Conservation (phyloP, 2,888 invertebrate genomes). For the Scaeva pyrastri region DNA sequence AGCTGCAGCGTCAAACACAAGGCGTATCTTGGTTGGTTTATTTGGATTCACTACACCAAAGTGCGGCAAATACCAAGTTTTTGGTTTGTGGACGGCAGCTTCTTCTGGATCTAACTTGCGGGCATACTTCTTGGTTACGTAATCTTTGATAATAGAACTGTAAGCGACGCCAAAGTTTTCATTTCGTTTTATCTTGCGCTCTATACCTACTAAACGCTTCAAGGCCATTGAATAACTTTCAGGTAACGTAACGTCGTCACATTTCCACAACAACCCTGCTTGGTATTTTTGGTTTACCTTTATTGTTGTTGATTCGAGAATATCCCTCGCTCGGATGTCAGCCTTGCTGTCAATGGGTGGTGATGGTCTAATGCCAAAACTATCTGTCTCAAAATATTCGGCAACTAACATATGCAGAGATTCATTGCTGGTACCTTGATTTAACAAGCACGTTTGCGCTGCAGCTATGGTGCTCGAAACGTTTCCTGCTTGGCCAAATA, state of each 20-base stretch:
- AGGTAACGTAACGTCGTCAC: no score
- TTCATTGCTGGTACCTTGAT: no score
- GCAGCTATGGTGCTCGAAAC: conserved; percentile 25
- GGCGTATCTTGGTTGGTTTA: no score
- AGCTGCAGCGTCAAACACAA: no score
- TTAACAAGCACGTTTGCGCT: background rate
- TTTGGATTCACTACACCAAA: no score
- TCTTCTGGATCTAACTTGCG: conserved; percentile 3
- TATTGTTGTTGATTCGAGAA: conserved; percentile 13
- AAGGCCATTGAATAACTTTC: no score
- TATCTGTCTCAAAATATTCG: conserved; percentile 18
- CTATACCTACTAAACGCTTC: conserved; percentile 51
- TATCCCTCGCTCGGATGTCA: no score
- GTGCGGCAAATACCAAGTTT: no score
- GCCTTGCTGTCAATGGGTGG: conserved; percentile 21
- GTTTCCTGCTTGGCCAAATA: background rate
- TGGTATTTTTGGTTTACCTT: conserved; percentile 44
- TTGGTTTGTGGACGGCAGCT: background rate
- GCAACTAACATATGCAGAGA: background rate
- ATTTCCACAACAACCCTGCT: conserved; percentile 60
- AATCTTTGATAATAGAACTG: conserved; percentile 8
- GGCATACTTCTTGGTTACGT: background rate
- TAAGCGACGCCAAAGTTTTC: conserved; percentile 18
- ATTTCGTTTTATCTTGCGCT: conserved; percentile 64
- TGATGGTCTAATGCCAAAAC: conserved; percentile 24